Base-by-base conservation (phyloP, 1,140 invertebrate species). In the Lasioglossum baleicum region DNA sequence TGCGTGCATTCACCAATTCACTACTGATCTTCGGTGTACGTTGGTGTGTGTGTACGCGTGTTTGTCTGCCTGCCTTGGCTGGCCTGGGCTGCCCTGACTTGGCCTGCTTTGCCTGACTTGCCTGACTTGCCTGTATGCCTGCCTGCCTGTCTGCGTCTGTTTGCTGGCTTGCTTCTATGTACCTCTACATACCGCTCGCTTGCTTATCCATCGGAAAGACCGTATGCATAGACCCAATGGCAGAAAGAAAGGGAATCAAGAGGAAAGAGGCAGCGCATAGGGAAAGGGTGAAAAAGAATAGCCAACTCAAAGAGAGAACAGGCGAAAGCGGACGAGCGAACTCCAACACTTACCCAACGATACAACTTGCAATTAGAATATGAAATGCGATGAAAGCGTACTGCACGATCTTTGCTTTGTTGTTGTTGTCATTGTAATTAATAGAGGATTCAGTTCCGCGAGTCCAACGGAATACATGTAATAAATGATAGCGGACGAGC, bases 1-100 rank as follows among this genome's bases (percentile, higher is more conserved):
- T 75, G 66, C 78, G 78, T 81, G 65, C 82, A 81, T 85, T 84
- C 69, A 77, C 82, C 83, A 77, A 85, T 85, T 85, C 83, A 84
- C 69, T 60, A 67, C 75, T 74, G 69, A 81, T 81, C 79, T 61
- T 84, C 70, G 48, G 64, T 7, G 35, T 64, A 69, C 64, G 17
- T n/a, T 26, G 20, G 58, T 64, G 68, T 60, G 48, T 17, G 17
- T 15, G 17, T 53, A 53, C 53, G 58, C 22, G 64, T 80, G 53
- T 13, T 35, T 75, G 53, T 71, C 11, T 67, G 40, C 4, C 4
- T 17, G 48, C 13, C 2, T 51, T 7, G 15, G 51, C 51, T 20
- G 15, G 51, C 51, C 13, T 53, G 51, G 63, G 13, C n/a, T 48
- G 44, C 42, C 17, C 3, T 20, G 15, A 4, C 3, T 53, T 20